Conservation (phyloP, 2,113 vertebrate species). For the Elachura formosa region DNA sequence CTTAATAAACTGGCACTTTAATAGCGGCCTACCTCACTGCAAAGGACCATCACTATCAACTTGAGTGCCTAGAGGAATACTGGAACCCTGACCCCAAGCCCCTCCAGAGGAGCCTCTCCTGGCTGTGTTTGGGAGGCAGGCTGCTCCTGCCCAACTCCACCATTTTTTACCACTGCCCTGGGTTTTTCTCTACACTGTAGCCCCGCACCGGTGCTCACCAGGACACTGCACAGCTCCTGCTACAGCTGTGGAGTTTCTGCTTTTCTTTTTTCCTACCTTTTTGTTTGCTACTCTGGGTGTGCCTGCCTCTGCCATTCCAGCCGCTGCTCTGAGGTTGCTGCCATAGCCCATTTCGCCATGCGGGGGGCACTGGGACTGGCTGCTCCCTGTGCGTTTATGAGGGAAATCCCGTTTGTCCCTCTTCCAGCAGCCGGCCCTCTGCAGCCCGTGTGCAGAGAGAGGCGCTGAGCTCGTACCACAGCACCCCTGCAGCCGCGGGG, state of each 20-base stretch:
- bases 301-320: background rate
- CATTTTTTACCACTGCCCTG: background rate
- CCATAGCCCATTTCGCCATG: too few relatives aligned
- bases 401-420: rapidly evolving
- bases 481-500: background rate
- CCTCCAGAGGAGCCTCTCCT: rapidly evolving
- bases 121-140: rapidly evolving
- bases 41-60: background rate
- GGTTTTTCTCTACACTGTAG: background rate
- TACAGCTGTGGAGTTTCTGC: background rate
- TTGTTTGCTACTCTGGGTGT: background rate
- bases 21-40: too few relatives aligned
- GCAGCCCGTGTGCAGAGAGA: rapidly evolving
- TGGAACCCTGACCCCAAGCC: background rate
- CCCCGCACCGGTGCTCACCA: too few relatives aligned
- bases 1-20: background rate
- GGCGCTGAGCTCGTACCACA: rapidly evolving
- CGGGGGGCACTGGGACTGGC: rapidly evolving
- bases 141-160: rapidly evolving
- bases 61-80: rapidly evolving
- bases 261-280: background rate
- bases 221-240: rapidly evolving
- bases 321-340: background rate
- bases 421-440: rapidly evolving
- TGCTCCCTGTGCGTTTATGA: too few relatives aligned